A percentile compares a stretch with the other conserved stretches of the same genome.
These are phyloP conservation scores for Megalops atlanticus DNA, from an alignment of 2,113 vertebrate species.

Conservation along the genomic window DNA sequence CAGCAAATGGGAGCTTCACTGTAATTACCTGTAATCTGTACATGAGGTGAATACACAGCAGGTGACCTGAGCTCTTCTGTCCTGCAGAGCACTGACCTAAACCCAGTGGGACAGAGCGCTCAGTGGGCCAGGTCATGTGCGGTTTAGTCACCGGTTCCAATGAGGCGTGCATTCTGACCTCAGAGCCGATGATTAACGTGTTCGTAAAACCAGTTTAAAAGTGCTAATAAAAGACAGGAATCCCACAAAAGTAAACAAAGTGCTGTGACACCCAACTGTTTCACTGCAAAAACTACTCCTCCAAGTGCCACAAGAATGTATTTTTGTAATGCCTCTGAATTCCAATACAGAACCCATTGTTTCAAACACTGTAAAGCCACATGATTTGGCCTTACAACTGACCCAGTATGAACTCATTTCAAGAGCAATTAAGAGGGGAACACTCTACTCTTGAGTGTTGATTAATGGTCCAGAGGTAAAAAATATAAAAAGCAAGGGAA, in stretches of 20 bases:
- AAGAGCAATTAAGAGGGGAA: background rate
- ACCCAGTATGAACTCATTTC: background rate
- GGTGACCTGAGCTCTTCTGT: background rate
- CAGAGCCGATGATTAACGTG: constrained; percentile 2
- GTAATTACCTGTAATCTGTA: constrained; percentile 31
- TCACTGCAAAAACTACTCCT: background rate
- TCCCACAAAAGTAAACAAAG: background rate
- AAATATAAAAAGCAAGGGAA: background rate
- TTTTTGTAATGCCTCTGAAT: background rate
- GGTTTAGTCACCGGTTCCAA: constrained; percentile 11
- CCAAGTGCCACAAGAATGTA: background rate
- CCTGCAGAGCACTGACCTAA: background rate
- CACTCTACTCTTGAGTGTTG: background rate
- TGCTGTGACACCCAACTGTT: background rate
- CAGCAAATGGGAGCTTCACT: constrained; percentile 35
- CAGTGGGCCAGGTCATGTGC: background rate
- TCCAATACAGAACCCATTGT: background rate
- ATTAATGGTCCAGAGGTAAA: background rate
- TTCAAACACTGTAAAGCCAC: background rate
- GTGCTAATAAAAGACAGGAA: background rate
- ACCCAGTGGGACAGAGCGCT: background rate
- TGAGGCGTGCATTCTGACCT: constrained; percentile 5
- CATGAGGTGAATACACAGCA: background rate
- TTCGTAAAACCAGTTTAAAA: constrained; percentile 4
- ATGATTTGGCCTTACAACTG: background rate